These are phyloP conservation scores for Helicolenus hilgendorfi DNA, from an alignment of 2,797 vertebrate genomes.

Conservation along the genomic window DNA sequence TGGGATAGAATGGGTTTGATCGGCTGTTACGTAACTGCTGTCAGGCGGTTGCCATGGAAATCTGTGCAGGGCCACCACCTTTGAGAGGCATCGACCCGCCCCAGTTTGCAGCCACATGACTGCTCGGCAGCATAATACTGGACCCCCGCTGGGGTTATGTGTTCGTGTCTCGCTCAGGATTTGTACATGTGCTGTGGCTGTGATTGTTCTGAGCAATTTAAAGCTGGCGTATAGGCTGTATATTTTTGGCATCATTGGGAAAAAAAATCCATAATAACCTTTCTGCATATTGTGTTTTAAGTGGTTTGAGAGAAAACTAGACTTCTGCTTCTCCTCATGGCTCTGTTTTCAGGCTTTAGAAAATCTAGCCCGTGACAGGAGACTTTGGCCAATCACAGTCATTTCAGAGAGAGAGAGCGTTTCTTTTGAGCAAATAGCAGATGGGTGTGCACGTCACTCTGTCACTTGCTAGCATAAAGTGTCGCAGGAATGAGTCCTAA, in stretches of 20 bases:
- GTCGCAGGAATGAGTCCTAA: too few species aligned
- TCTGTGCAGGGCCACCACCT: slow-evolving; percentile 37
- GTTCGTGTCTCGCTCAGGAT: slow-evolving; percentile 28
- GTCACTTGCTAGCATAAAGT: too few species aligned
- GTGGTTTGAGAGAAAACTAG: neutral
- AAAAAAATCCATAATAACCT: neutral
- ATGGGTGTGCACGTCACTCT: too few species aligned
- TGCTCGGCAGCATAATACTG: slow-evolving; percentile 28
- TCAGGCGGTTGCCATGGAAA: slow-evolving; percentile 67
- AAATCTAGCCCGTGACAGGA: neutral
- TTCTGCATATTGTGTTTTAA: neutral
- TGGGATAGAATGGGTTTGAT: slow-evolving; percentile 38
- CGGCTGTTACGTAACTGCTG: slow-evolving; percentile 59
- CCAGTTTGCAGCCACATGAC: slow-evolving; percentile 46
- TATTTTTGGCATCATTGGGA: rapidly evolving
- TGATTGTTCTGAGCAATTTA: neutral
- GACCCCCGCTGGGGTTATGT: slow-evolving; percentile 5
- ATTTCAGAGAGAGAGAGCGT: neutral
- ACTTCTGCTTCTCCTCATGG: neutral
- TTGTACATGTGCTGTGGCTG: neutral
- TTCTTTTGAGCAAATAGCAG: neutral
- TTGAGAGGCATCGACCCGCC: slow-evolving; percentile 45
- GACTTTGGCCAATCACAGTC: neutral
- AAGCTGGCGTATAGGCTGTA: neutral
- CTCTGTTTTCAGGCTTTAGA: neutral